Conservation (phyloP, 1,140 invertebrate species). For the Drosophila sp. region DNA sequence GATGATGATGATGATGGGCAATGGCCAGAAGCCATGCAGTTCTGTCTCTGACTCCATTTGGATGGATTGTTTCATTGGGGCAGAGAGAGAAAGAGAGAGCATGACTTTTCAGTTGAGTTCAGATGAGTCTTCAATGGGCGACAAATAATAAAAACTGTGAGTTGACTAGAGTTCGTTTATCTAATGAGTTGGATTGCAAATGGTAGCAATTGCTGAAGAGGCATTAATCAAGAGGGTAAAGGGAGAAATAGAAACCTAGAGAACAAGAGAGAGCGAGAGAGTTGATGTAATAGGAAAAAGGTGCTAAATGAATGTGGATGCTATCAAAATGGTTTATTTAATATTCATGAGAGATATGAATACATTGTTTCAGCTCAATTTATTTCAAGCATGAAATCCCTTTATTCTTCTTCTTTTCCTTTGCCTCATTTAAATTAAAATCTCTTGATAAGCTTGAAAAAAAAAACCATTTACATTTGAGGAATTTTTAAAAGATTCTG, state of each 20-base stretch:
- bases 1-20: conserved; percentile 51
- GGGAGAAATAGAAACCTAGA: neutral
- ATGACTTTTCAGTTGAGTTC: conserved; percentile 6
- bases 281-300: neutral
- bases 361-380: conserved; percentile 2
- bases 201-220: neutral
- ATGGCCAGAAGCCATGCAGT: conserved; percentile 37
- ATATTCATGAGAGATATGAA: conserved; percentile 8
- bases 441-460: conserved; percentile 1
- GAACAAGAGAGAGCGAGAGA: neutral
- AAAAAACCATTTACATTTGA: neutral
- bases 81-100: conserved; percentile 10
- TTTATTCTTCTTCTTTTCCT: neutral
- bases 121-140: neutral
- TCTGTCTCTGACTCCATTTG: conserved; percentile 22
- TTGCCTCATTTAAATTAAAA: conserved; percentile 5
- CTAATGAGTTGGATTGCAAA: conserved; percentile 11
- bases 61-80: conserved; percentile 38
- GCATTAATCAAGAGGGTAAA: neutral
- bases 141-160: neutral
- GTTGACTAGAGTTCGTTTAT: conserved; percentile 1
- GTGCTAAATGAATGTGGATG: conserved; percentile 10
- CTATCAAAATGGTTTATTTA: conserved; percentile 13
- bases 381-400: neutral
- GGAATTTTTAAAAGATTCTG: neutral